Conservation (phyloP, 2,797 vertebrate species). For the Melanotaenia pygmaea region DNA sequence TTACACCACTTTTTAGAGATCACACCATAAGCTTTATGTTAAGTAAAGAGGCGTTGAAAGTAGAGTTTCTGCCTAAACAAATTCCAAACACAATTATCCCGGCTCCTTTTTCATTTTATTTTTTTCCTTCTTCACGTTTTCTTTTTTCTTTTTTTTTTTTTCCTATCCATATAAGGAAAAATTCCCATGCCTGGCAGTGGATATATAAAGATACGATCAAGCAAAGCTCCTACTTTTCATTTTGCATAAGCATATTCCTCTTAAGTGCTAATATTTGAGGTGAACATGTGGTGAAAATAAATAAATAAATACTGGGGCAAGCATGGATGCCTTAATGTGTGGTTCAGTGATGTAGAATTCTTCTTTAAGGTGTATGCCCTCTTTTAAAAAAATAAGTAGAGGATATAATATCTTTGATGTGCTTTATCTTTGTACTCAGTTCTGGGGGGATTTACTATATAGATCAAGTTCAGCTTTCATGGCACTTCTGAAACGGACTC, state of each 20-base stretch:
- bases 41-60: conserved; percentile 71
- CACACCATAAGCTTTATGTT: conserved; percentile 76
- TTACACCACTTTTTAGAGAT: conserved; percentile 82
- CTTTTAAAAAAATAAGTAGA: conserved; percentile 29
- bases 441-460: conserved; percentile 55
- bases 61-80: conserved; percentile 27
- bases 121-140: background rate
- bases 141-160: background rate
- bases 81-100: conserved; percentile 58
- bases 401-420: conserved; percentile 57
- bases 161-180: background rate
- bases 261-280: conserved; percentile 11
- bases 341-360: conserved; percentile 10
- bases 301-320: conserved; percentile 3
- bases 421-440: conserved; percentile 45
- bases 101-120: background rate
- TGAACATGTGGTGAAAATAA: conserved; percentile 5
- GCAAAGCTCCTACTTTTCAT: background rate
- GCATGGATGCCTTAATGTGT: conserved; percentile 12
- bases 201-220: background rate
- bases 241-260: background rate
- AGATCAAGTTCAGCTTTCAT: conserved; percentile 48
- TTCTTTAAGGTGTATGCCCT: conserved; percentile 33
- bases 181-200: background rate
- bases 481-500: conserved; percentile 25